Base-by-base conservation (phyloP, 1,140 invertebrate species). In the Scaptomyza hsui region DNA sequence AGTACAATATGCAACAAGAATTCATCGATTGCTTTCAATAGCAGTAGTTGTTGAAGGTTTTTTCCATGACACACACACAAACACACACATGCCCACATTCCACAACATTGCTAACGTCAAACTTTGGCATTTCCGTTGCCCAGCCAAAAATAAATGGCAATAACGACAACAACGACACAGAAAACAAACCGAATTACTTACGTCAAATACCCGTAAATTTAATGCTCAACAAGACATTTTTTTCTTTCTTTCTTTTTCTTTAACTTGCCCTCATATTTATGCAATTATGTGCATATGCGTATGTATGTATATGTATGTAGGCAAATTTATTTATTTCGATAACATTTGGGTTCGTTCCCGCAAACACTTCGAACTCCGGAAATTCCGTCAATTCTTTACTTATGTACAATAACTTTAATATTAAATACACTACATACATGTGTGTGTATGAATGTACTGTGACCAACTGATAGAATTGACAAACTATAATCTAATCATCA, bases 211-310 rank as follows among this genome's bases (percentile, higher is more conserved):
- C 10, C 32, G 32, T 37, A 9, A 19, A 47, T 15, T n/a, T 6
- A 1, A n/a, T 0, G 10, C 29, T 7, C 29, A 21, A 49, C n/a
- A 45, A 57, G 21, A 59, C 13, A 56, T 59, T 24, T 24, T 7
- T 0, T 15, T 13, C 7, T 37, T 42, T 13, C 4, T 15, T 9
- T 29, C 26, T 6, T 9, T n/a, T n/a, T n/a, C n/a, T n/a, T n/a
- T n/a, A n/a, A n/a, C n/a, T n/a, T 16, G 39, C 63, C 55, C 24
- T 60, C 13, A 52, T 37, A 68, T 45, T 78, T 67, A 51, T 53
- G 26, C 37, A 60, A 75, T 67, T 13, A 61, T 47, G 26, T 41
- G 24, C 19, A 26, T 21, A 9, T 5, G 10, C 0, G 2, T 29
- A 26, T 5, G 10, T 9, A 21, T 35, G 24, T 16, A 21, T n/a